Conservation (phyloP, 2,113 vertebrate species). For the Xiphophorus couchianus region DNA sequence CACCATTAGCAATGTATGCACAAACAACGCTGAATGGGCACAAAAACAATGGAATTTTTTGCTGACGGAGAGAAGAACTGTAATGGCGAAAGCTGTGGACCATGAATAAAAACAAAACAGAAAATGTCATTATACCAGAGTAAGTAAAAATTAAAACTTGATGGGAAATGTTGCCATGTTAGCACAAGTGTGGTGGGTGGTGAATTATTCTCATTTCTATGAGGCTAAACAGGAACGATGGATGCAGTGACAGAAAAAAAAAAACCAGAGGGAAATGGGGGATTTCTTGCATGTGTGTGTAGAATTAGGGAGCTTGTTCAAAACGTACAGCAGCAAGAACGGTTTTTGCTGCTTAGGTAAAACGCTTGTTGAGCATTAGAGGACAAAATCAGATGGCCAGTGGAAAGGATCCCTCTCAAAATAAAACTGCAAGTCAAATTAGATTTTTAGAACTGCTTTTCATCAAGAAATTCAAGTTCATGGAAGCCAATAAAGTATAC, state of each 20-base stretch:
- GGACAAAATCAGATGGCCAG: background rate
- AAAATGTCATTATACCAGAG: conserved; percentile 57
- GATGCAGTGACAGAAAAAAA: background rate
- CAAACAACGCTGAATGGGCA: conserved; percentile 65
- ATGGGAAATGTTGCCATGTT: conserved; percentile 46
- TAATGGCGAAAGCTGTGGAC: conserved; percentile 58
- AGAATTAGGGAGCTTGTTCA: conserved; percentile 1
- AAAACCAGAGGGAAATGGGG: background rate
- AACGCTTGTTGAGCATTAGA: conserved; percentile 5
- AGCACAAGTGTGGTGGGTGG: conserved; percentile 29
- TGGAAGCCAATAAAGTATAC: background rate
- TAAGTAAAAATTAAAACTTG: conserved; percentile 63
- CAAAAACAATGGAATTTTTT: conserved; percentile 59
- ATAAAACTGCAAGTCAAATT: background rate
- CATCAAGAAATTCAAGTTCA: too few relatives aligned
- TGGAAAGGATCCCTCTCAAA: conserved; percentile 9
- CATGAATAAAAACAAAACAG: conserved; percentile 61
- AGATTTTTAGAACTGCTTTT: background rate
- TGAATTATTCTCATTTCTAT: conserved; percentile 17
- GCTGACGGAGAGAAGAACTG: conserved; percentile 58
- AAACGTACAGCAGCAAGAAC: conserved; percentile 5
- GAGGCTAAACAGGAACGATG: conserved; percentile 2
- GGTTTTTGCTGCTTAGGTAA: conserved; percentile 8
- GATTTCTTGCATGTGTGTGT: conserved; percentile 1
- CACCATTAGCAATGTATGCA: conserved; percentile 43